Base-by-base conservation (phyloP, 2,797 vertebrate species). In the Sebastes minor region DNA sequence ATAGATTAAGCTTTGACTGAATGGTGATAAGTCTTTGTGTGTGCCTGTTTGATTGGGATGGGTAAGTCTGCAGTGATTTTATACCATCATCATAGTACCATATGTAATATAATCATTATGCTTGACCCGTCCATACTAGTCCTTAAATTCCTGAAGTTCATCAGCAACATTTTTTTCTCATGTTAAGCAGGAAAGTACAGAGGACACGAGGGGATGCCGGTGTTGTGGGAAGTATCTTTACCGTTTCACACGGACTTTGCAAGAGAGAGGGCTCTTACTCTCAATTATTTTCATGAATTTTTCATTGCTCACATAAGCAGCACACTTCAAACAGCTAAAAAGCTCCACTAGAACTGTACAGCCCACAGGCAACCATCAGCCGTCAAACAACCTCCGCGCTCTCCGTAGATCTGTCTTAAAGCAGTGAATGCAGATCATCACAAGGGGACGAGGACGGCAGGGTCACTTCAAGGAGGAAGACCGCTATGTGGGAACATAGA, bases 251-350 rank as follows among this genome's bases (percentile, higher is more conserved):
- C 71, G 73, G 78, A 83, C 67, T 79, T 84, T 74, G 52, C 63
- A 75, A 55, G 42, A 82, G 20, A 71, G 57, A 68, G 13, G 14
- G 62, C 28, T 75, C 76, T 85, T 80, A 64, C 72, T 81, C 63
- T 83, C 69, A 88, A 87, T 88, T 88, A 73, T 81, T 83, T 86
- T 79, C 82, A 88, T 88, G 62, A 83, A 88, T 86, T 76, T 89
- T 87, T 86, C 65, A 89, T 89, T 67, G 33, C 63, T 75, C 78
- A 74, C 66, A 75, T 80, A 86, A 78, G 78, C 80, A 86, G 81
- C 81, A 64, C 61, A 87, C 87, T 88, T 92, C 85, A 93, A 88
- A 86, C 49, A 42, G 68, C 56, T 86, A 67, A 83, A 87, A 78
- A 79, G 78, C 78, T 71, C 69, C 57, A 84, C 71, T 67, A 75